These are phyloP conservation scores for Mya arenaria DNA, from an alignment of 1,140 invertebrate species.

Conservation along the genomic window DNA sequence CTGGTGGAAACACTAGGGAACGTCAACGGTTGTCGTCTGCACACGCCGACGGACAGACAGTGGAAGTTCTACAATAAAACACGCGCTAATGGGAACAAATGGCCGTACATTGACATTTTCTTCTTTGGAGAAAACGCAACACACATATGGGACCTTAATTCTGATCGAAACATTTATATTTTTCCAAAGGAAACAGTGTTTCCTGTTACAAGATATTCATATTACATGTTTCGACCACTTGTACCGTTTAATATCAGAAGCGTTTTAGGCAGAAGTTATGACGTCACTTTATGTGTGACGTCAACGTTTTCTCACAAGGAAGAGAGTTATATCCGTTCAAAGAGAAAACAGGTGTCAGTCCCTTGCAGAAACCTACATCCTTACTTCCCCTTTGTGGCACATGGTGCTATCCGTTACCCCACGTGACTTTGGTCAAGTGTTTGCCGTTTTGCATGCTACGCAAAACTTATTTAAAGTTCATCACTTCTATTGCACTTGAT, in stretches of 20 bases:
- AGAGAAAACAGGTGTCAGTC: not conserved
- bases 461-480: too few relatives aligned
- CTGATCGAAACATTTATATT: conserved; percentile 54
- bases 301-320: conserved; percentile 62
- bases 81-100: conserved; percentile 6
- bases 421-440: too few relatives aligned
- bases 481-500: too few relatives aligned
- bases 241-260: conserved; percentile 65
- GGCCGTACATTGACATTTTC: conserved; percentile 77
- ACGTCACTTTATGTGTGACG: conserved; percentile 61
- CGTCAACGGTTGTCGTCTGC: not conserved
- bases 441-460: too few relatives aligned
- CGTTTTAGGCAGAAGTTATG: conserved; percentile 63
- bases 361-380: not conserved
- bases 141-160: conserved; percentile 68
- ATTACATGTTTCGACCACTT: conserved; percentile 61
- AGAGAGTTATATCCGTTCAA: conserved; percentile 18
- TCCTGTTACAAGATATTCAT: conserved; percentile 66
- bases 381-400: not conserved
- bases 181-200: conserved; percentile 69
- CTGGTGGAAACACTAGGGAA: not conserved
- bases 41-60: not conserved
- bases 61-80: conserved; percentile 14
- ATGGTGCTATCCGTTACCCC: too few relatives aligned
- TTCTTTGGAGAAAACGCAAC: conserved; percentile 72